Evolutionary conservation across 53 echinoderm and acorn worm genomes (phyloP), one percentile per base, ranked within the genome.

Genomic region (Pentamera pediparva): DNA sequence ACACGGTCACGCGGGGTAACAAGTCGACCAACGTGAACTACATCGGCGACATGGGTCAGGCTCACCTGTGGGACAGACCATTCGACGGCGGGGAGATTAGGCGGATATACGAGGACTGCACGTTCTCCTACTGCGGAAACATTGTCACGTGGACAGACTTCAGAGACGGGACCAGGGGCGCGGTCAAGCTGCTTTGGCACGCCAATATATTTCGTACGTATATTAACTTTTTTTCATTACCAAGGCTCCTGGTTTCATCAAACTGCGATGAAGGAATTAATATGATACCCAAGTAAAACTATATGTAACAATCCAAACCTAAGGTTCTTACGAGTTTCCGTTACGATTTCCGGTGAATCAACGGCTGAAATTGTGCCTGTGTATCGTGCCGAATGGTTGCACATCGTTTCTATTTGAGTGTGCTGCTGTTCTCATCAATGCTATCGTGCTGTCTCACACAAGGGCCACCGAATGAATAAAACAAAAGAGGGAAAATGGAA

Each of bases 91-190:
- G 65, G 2, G 76, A 92, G 33, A 84, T 98, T 19, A 25, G 59
- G 36, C 29, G 59, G 51, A 86, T 98, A 35, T 81, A 74, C 31
- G 51, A 32, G 11, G 89, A 98, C 51, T 98, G 98, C 51, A 91
- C 78, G 1, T 98, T 98, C 65, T 91, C 83, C 6, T 87, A 83
- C 70, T 98, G 98, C 51, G 98, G 98, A 0, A 81, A 91, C 26
- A 84, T 83, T 29, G 86, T 85, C 0, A 85, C 91, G 64, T 98
- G 98, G 98, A 88, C 83, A 11, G 98, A 98, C 60, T 98, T 98
- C 74, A 41, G 98, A 37, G 89, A 84, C 62, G 98, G 98, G 1
- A 98, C 98, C 1, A 67, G 98, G 22, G 98, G 98, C 3, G 69
- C 61, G n/a, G 73, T 86, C 67, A 98, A 92, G 70, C 86, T 98